Base-by-base conservation (phyloP, 2,113 vertebrate genomes). In the Gymnobelideus leadbeateri region DNA sequence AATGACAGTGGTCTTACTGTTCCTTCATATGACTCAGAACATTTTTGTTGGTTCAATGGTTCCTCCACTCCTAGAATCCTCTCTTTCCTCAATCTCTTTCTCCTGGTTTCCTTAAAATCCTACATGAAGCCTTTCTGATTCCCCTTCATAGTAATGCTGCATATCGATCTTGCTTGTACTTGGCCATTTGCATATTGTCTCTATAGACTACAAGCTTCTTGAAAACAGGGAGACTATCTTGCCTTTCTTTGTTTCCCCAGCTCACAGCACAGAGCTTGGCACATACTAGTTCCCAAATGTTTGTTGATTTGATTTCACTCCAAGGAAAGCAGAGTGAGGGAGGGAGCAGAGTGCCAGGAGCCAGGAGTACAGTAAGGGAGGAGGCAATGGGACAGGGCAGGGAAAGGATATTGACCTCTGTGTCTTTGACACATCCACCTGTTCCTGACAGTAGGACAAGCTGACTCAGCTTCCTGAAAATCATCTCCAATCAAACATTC, bases 401-500 rank as follows among this genome's bases (percentile, higher is more conserved):
- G 43, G 51, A 51, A 49, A 51, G 94, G 94, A 3, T 89, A 68
- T 19, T 84, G 92, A 57, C n/a, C 31, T 43, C 68, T 23, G 68
- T 68, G 57, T 37, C 57, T 43, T 84, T 84, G 68, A 84, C 90
- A 51, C 89, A 91, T 3, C 49, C 28, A 3, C 96, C 96, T 68
- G 0, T 12, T 95, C 95, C 93, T 51, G 89, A 31, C 95, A 92
- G 2, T 68, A 57, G 43, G 14, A 1, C 43, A 26, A 4, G 43
- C 92, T 98, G 96, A 97, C 96, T 97, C 97, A 98, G 90, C 94
- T 37, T 90, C 92, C 84, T 92, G 54, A 37, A 77, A 50, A 37
- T 10, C 24, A 8, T n/a, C 47, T 89, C 89, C 47, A 2, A 47
- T 26, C 28, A 50, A 90, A 28, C 4, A 3, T 37, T 90, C 94